Evolutionary conservation across 2,797 vertebrate genomes (phyloP).

Genomic region (Tragelaphus oryx): DNA sequence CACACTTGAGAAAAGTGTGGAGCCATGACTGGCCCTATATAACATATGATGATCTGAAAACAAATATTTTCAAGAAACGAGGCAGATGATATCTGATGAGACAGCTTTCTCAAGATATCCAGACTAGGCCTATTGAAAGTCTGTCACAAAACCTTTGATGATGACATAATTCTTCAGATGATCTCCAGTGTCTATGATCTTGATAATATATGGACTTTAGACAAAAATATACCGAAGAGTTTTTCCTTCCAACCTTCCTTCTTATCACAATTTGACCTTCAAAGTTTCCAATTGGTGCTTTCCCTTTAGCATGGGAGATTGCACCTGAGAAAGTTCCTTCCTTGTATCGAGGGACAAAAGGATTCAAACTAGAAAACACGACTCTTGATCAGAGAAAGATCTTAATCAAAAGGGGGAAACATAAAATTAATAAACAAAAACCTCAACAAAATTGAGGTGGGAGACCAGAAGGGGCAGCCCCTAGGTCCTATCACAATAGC

Average conservation of each 20-base stretch:
- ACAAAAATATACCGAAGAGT: background rate
- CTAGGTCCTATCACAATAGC: background rate
- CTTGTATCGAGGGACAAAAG: background rate
- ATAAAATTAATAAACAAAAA: background rate
- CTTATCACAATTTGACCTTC: background rate
- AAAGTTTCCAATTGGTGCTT: background rate
- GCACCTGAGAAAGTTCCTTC: background rate
- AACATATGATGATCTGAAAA: background rate
- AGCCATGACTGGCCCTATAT: background rate
- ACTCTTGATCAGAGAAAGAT: background rate
- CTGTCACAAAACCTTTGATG: background rate
- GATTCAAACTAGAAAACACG: background rate
- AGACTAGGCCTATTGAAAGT: background rate
- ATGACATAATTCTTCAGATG: background rate
- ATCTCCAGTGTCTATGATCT: background rate
- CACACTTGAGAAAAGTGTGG: background rate
- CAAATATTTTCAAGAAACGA: background rate
- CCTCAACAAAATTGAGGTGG: background rate
- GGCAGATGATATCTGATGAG: background rate
- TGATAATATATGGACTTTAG: background rate
- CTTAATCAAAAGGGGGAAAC: background rate
- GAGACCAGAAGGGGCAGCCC: background rate
- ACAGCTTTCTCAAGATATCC: background rate
- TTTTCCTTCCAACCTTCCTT: background rate
- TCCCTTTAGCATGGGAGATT: background rate